phyloP scores from a whole-genome alignment of 2,113 vertebrate genomes.

The Myotis lucifugus region DNA sequence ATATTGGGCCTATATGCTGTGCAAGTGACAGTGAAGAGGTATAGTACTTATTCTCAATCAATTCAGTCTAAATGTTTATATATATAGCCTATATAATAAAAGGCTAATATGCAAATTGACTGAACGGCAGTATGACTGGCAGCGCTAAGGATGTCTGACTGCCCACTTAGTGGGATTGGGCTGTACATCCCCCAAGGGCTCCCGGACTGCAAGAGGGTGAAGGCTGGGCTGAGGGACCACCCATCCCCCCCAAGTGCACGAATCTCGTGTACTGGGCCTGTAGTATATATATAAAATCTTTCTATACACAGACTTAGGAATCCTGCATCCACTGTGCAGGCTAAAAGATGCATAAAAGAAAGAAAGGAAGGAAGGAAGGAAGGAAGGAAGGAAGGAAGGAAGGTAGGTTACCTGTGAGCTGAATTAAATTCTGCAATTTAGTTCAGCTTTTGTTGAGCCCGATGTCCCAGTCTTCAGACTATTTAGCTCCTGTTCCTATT shows the following conservation, averaged over 20 bases:
- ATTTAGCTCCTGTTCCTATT: not conserved
- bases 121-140: too few relatives aligned
- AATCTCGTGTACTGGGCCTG: too few relatives aligned
- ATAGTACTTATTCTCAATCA: not conserved
- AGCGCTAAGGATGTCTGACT: too few relatives aligned
- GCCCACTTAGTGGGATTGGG: too few relatives aligned
- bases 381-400: accelerated
- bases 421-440: not conserved
- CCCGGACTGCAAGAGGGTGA: too few relatives aligned
- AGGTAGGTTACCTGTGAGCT: not conserved
- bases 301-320: not conserved
- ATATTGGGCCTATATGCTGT: not conserved
- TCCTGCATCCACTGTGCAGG: not conserved
- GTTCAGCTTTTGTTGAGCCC: not conserved
- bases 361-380: not conserved
- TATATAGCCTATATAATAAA: too few relatives aligned
- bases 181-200: too few relatives aligned
- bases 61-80: not conserved
- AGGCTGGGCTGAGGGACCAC: too few relatives aligned
- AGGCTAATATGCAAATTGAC: too few relatives aligned
- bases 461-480: not conserved
- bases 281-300: not conserved
- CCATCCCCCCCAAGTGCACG: too few relatives aligned
- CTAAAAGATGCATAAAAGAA: not conserved
- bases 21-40: not conserved